A percentile compares a stretch with the other conserved stretches of the same genome.
phyloP scores from a whole-genome alignment of 2,797 vertebrate genomes.

The Acridotheres tristis region DNA sequence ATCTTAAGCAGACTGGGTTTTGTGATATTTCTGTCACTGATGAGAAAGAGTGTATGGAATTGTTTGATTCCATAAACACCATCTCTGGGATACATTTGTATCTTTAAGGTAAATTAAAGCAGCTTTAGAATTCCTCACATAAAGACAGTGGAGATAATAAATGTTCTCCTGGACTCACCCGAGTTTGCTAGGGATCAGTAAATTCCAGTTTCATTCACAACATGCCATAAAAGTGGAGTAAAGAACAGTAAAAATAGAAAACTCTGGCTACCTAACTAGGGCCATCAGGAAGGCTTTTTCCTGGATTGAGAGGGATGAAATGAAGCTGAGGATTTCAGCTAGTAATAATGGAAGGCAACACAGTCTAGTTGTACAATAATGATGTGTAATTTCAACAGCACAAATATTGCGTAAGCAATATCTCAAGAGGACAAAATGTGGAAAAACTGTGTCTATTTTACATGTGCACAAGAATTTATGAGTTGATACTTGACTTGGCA shows the following conservation, averaged over 20 bases:
- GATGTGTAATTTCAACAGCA: not conserved
- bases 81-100: not conserved
- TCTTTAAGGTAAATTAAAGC: not conserved
- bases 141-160: not conserved
- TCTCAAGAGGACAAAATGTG: not conserved
- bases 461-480: conserved; percentile 18
- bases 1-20: not conserved
- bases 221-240: not conserved
- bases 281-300: not conserved
- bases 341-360: not conserved
- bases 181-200: not conserved
- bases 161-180: not conserved
- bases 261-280: not conserved
- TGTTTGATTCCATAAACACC: not conserved
- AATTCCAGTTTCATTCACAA: not conserved
- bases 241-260: not conserved
- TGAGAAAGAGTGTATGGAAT: not conserved
- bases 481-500: conserved; percentile 54
- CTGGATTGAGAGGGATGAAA: not conserved
- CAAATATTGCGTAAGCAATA: not conserved
- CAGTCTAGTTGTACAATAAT: not conserved
- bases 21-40: not conserved
- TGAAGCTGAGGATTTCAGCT: not conserved
- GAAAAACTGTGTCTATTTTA: conserved; percentile 30
- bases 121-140: not conserved